These are phyloP conservation scores for Helicoverpa armigera DNA, from an alignment of 1,140 invertebrate genomes.

Conservation along the genomic window DNA sequence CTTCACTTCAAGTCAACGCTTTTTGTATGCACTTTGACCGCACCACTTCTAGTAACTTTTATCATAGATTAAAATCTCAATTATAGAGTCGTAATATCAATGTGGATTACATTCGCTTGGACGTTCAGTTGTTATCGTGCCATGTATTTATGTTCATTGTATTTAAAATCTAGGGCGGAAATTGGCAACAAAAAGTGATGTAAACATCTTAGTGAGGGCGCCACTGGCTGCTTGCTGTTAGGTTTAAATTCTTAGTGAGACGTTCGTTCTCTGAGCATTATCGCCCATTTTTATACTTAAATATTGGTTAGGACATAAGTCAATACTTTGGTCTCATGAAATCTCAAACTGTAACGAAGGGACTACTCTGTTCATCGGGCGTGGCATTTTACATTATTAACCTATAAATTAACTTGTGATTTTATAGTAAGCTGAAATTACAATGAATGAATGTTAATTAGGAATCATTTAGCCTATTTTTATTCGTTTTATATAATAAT, in stretches of 20 bases:
- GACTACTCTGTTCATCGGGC: slow-evolving; percentile 36
- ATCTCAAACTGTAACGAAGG: slow-evolving; percentile 38
- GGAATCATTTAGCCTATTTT: slow-evolving; percentile 17
- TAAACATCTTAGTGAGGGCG: background rate
- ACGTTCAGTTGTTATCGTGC: slow-evolving; percentile 27
- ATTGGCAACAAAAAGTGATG: slow-evolving; percentile 26
- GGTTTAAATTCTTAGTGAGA: slow-evolving; percentile 8
- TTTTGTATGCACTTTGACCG: slow-evolving; percentile 24
- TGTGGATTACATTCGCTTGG: slow-evolving; percentile 37
- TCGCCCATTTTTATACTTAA: slow-evolving; percentile 43
- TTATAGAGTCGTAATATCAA: slow-evolving; percentile 31
- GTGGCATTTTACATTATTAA: slow-evolving; percentile 29
- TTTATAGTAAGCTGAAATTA: slow-evolving; percentile 39
- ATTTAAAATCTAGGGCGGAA: slow-evolving; percentile 37
- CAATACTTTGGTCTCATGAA: slow-evolving; percentile 42
- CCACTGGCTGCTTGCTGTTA: slow-evolving; percentile 21
- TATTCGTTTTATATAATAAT: slow-evolving; percentile 34
- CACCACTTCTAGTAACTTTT: slow-evolving; percentile 23
- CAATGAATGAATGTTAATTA: slow-evolving; percentile 38
- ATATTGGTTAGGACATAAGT: slow-evolving; percentile 42
- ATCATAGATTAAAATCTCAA: slow-evolving; percentile 42
- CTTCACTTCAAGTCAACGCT: slow-evolving; percentile 32
- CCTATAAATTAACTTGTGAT: slow-evolving; percentile 12
- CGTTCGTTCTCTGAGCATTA: slow-evolving; percentile 29
- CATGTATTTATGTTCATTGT: slow-evolving; percentile 7